phyloP scores from a whole-genome alignment of 2,113 vertebrate genomes.

The Cyphomyrus discorhynchus region DNA sequence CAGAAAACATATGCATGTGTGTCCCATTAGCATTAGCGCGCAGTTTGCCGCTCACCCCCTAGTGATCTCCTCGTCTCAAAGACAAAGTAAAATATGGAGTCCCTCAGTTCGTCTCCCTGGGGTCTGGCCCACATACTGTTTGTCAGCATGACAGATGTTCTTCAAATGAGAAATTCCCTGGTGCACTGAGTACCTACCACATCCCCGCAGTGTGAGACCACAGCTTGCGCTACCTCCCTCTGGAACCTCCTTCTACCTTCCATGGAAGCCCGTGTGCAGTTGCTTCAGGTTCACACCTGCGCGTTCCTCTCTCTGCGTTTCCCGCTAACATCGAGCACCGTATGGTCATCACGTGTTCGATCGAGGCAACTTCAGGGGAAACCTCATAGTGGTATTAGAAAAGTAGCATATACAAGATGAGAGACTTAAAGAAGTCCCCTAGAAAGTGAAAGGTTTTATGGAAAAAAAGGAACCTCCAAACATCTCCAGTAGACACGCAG shows the following conservation, averaged over 20 bases:
- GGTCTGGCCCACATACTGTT: constrained; percentile 59
- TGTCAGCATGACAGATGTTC: constrained; percentile 73
- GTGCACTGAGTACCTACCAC: constrained; percentile 57
- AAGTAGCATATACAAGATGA: neutral
- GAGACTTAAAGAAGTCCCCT: neutral
- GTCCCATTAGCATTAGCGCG: neutral
- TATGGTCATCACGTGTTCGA: neutral
- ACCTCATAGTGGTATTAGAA: neutral
- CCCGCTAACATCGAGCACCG: neutral
- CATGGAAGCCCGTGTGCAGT: neutral
- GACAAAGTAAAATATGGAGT: constrained; percentile 54
- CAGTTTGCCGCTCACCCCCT: neutral
- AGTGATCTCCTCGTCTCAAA: neutral
- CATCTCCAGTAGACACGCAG: neutral
- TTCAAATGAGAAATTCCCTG: constrained; percentile 62
- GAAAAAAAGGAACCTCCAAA: neutral
- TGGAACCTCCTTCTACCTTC: neutral
- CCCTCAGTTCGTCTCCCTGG: constrained; percentile 51
- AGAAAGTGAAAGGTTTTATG: neutral
- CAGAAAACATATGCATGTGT: neutral
- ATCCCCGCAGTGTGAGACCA: constrained; percentile 43
- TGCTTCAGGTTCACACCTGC: neutral
- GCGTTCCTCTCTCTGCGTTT: too few relatives aligned
- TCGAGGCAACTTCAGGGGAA: neutral
- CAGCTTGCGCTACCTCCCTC: constrained; percentile 45